Conservation (phyloP, 92 coral and sea anemone genomes). For the Porites evermanni region DNA sequence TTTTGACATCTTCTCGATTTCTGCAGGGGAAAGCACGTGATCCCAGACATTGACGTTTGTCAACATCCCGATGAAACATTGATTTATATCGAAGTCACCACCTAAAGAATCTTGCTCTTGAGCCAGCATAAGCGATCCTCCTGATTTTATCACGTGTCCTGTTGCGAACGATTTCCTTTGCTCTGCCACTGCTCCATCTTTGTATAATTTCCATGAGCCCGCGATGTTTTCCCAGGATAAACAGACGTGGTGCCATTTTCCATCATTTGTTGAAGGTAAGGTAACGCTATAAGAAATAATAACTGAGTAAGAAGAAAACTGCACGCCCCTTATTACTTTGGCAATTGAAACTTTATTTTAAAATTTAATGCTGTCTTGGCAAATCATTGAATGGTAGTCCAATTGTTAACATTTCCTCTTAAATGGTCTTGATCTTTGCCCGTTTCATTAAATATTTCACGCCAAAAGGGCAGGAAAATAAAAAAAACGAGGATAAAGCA, state of each 20-base stretch:
- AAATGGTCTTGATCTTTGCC: too few relatives aligned
- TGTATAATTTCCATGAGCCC: conserved; percentile 46
- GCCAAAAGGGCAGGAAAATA: too few relatives aligned
- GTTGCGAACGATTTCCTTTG: neutral
- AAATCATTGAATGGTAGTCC: too few relatives aligned
- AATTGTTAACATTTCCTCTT: too few relatives aligned
- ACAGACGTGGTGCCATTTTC: conserved; percentile 65
- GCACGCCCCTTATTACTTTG: too few relatives aligned
- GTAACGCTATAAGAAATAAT: neutral
- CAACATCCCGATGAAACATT: neutral
- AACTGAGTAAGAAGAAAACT: too few relatives aligned
- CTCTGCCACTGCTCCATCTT: conserved; percentile 33
- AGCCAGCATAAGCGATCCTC: conserved; percentile 44
- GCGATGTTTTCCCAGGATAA: conserved; percentile 47
- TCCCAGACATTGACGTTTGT: too few relatives aligned
- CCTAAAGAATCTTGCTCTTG: conserved; percentile 52
- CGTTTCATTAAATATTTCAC: too few relatives aligned
- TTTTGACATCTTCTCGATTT: conserved; percentile 1
- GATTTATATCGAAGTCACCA: neutral
- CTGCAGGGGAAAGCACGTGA: neutral
- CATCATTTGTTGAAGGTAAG: conserved; percentile 38
- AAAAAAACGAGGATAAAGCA: too few relatives aligned
- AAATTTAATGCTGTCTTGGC: too few relatives aligned
- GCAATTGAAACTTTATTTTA: too few relatives aligned
- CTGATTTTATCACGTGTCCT: conserved; percentile 33